A percentile compares a stretch with the other conserved stretches of the same genome.
These are phyloP conservation scores for Varanus salvator DNA, from an alignment of 2,113 vertebrate genomes.

Conservation along the genomic window DNA sequence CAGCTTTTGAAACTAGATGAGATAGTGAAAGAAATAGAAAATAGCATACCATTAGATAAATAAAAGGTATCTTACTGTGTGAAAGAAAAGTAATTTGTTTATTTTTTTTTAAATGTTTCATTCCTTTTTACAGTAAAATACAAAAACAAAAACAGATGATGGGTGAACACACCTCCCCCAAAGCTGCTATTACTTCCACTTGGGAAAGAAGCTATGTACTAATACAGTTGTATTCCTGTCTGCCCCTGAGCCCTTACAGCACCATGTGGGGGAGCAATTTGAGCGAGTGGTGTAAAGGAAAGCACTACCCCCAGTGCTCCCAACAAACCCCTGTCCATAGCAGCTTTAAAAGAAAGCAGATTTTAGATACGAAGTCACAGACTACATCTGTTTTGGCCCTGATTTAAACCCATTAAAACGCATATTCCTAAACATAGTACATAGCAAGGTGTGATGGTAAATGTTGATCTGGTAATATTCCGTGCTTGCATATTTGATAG, in stretches of 20 bases:
- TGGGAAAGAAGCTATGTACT: not conserved
- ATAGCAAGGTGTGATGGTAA: not conserved
- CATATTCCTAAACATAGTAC: not conserved
- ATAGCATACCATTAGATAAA: not conserved
- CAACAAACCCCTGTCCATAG: not conserved
- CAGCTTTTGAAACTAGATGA: not conserved
- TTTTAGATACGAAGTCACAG: not conserved
- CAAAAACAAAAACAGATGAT: not conserved
- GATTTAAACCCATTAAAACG: not conserved
- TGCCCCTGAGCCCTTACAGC: not conserved
- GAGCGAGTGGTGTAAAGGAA: not conserved
- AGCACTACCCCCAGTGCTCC: not conserved
- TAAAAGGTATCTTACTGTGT: not conserved
- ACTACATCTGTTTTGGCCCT: not conserved
- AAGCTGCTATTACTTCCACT: not conserved
- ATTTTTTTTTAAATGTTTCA: not conserved
- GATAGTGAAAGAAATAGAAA: not conserved
- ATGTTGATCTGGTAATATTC: not conserved
- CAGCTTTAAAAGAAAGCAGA: not conserved
- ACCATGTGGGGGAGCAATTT: not conserved
- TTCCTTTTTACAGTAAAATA: not conserved
- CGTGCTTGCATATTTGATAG: not conserved
- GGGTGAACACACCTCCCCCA: not conserved
- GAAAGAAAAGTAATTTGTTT: not conserved
- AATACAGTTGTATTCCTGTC: not conserved